Base-by-base conservation (phyloP, 2,888 invertebrate genomes). In the Caradrina clavipalpis region DNA sequence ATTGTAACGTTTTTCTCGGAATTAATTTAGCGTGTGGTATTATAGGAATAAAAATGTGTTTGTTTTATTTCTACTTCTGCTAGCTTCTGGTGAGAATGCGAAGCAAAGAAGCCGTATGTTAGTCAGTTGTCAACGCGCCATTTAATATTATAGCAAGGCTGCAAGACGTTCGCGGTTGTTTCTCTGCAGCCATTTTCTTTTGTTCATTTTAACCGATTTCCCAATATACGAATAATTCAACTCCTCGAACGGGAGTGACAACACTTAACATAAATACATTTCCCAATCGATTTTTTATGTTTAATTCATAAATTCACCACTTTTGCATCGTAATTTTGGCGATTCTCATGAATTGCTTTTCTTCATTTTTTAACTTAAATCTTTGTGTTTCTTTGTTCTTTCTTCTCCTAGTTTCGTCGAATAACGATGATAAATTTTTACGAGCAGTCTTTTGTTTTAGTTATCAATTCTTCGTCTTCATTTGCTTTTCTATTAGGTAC, bases 211-310 rank as follows among this genome's bases (percentile, higher is more conserved):
- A 62, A 68, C 72, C 54, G 70, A 84, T 87, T 86, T 86, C 72
- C 82, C 82, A 78, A 85, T 84, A 80, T 81, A 79, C 70, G 86
- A 89, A 88, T 88, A 86, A 76, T 87, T 90, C 86, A 83, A 73
- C 39, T 81, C 78, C 80, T 82, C 73, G 78, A 55, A 39, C 62
- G 62, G 67, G 67, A 86, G 76, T 77, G 77, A 81, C 83, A 82
- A 82, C 79, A 82, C 67, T 78, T 61, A 73, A 67, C 76, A 85
- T 85, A 87, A 89, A 89, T 91, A 87, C 70, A 86, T 83, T 87
- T 84, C 82, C 78, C 78, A 83, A 85, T 84, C 78, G 78, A 78
- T 78, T 73, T 78, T 11, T 63, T 69, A 88, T 90, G 87, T 86
- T 87, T 90, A 86, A 91, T 90, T 89, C 88, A 91, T 87, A 73